phyloP scores from a whole-genome alignment of 2,888 invertebrate species.

The Tinea trinotella region DNA sequence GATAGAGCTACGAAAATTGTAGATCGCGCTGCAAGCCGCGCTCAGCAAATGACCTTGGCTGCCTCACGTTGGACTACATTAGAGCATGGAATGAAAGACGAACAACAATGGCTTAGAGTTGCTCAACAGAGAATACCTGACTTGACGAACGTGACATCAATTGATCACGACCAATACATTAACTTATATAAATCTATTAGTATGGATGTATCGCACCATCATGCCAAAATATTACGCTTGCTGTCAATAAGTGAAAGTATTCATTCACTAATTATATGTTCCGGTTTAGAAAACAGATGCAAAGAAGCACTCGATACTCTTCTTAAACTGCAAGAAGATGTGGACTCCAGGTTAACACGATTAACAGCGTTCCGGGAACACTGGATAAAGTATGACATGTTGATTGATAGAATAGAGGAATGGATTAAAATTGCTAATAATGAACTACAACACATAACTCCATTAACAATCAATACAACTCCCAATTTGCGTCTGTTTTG shows the following conservation, averaged over 20 bases:
- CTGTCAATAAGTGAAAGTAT: conserved; percentile 80
- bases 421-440: conserved; percentile 84
- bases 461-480: conserved; percentile 75
- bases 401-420: conserved; percentile 80
- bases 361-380: conserved; percentile 83
- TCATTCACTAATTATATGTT: conserved; percentile 81
- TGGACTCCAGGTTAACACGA: conserved; percentile 79
- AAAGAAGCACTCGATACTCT: conserved; percentile 81
- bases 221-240: conserved; percentile 82
- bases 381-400: conserved; percentile 82
- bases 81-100: conserved; percentile 87
- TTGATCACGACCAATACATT: conserved; percentile 88
- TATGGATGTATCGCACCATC: conserved; percentile 84
- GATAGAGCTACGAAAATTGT: conserved; percentile 82
- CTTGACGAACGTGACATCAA: conserved; percentile 83
- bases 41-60: conserved; percentile 87
- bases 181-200: conserved; percentile 86
- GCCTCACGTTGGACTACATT: conserved; percentile 88
- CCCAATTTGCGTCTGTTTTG: conserved; percentile 87
- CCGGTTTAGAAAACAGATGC: conserved; percentile 81
- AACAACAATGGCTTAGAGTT: conserved; percentile 86
- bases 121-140: conserved; percentile 89
- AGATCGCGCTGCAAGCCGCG: conserved; percentile 85
- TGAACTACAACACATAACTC: conserved; percentile 77
- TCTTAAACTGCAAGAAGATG: conserved; percentile 81